Percentiles rank a stretch among this genome's conserved stretches.
Conservation (phyloP, 2,888 invertebrate species). For the Pyrrhosoma nymphula region DNA sequence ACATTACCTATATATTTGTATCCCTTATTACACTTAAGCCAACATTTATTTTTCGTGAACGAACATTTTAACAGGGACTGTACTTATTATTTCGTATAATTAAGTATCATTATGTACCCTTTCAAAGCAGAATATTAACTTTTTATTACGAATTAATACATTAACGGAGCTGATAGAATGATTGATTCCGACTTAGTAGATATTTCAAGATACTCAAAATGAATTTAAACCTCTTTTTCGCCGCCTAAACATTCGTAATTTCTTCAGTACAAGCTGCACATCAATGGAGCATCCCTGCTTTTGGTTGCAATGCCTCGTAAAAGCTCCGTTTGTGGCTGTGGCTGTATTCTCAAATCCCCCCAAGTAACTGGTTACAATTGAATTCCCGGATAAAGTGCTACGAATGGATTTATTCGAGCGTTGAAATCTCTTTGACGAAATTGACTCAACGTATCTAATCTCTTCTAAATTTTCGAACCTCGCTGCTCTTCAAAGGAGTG, state of each 20-base stretch:
- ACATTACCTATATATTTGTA: too few species aligned
- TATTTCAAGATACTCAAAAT: not conserved
- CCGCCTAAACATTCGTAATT: not conserved
- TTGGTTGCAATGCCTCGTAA: not conserved
- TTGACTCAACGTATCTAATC: conserved; percentile 32
- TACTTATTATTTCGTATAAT: too few species aligned
- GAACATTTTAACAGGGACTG: too few species aligned
- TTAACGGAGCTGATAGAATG: too few species aligned
- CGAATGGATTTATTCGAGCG: conserved; percentile 10
- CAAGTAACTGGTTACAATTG: conserved; percentile 23
- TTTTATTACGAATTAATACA: too few species aligned
- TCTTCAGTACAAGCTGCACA: not conserved
- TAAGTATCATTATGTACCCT: too few species aligned
- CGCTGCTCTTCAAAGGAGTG: not conserved
- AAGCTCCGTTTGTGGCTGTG: not conserved
- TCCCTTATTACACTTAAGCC: too few species aligned
- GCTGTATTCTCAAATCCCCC: not conserved
- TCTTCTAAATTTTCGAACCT: not conserved
- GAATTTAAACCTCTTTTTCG: not conserved
- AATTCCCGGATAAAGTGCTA: not conserved
- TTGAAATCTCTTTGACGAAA: conserved; percentile 37
- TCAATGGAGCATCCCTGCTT: not conserved
- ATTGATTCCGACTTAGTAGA: too few species aligned
- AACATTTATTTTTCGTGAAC: too few species aligned
- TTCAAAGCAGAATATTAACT: too few species aligned